A percentile compares a stretch with the other conserved stretches of the same genome.
These are phyloP conservation scores for Neuroscelio doddi DNA, from an alignment of 2,888 invertebrate genomes.

Conservation along the genomic window DNA sequence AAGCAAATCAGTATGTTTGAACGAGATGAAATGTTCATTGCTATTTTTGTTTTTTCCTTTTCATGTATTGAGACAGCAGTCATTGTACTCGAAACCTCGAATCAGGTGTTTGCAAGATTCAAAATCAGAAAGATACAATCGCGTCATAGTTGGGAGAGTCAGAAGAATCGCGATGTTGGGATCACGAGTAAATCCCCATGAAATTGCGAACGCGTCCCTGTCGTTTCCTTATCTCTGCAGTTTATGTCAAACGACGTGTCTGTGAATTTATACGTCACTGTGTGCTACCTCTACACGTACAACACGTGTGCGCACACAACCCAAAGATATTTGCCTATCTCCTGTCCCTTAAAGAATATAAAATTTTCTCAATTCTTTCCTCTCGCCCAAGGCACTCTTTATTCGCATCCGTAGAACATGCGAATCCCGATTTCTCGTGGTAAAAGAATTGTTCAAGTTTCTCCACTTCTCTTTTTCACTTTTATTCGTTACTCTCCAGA, in stretches of 20 bases:
- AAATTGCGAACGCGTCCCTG: slow-evolving; percentile 38
- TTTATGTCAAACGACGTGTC: slow-evolving; percentile 35
- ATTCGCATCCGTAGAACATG: slow-evolving; percentile 15
- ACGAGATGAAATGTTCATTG: too few species aligned
- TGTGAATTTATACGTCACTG: slow-evolving; percentile 23
- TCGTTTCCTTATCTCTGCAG: slow-evolving; percentile 33
- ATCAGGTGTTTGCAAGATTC: slow-evolving; percentile 41
- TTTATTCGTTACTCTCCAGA: too few species aligned
- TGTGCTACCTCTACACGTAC: background rate
- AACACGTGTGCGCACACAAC: background rate
- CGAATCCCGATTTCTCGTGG: background rate
- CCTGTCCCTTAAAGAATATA: slow-evolving; percentile 16
- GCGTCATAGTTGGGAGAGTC: slow-evolving; percentile 19
- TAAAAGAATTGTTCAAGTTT: slow-evolving; percentile 3
- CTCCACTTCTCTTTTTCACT: background rate
- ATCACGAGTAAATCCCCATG: slow-evolving; percentile 40
- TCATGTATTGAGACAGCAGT: slow-evolving; percentile 35
- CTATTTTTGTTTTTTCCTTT: too few species aligned
- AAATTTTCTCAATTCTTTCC: slow-evolving; percentile 22
- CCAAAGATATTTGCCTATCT: background rate
- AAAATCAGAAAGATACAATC: slow-evolving; percentile 33
- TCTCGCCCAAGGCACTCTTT: slow-evolving; percentile 16
- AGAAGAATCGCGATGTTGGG: slow-evolving; percentile 20
- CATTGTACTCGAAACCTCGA: slow-evolving; percentile 12
- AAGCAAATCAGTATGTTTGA: too few species aligned